Base-by-base conservation (phyloP, 2,888 invertebrate species). In the Julus scanicus region DNA sequence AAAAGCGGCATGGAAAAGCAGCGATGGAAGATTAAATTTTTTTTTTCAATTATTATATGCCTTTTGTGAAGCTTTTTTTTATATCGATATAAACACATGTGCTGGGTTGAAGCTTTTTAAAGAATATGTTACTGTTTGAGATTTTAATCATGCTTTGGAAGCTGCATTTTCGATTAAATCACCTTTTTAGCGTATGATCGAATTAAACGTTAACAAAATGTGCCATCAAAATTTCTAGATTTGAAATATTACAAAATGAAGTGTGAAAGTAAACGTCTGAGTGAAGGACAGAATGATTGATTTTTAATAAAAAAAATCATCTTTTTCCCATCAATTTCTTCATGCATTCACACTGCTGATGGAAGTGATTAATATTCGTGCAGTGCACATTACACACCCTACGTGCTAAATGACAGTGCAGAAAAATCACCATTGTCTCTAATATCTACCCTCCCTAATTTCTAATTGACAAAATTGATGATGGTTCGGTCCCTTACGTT, bases 21-120 rank as follows among this genome's bases (percentile, higher is more conserved):
- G 63, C 20, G 63, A 63, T 29, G 71, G 71, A 71, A 71, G 71
- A 71, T 71, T 71, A 71, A 71, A 71, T 71, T 71, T 71, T 71
- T 29, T 8, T 29, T 29, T 3, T 29, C n/a, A 17, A 57, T 57
- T 57, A 57, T 57, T n/a, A n/a, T 3, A 17, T 0, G 13, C n/a
- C 71, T 2, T 11, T 71, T 49, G 13, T 49, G 8, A 49, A 49
- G 49, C 49, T 49, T 49, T 49, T 49, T 49, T 53, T 53, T 3
- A 15, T n/a, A n/a, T 17, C n/a, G 57, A n/a, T 11, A 13, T 11
- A 49, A 49, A 13, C 49, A 49, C n/a, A n/a, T 8, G 17, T 1
- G 57, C 57, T 57, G 57, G 57, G 57, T n/a, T n/a, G 3, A 3
- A 57, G 57, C 57, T 57, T 57, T 57, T n/a, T n/a, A 57, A n/a